Evolutionary conservation across 2,888 invertebrate genomes (phyloP).

Genomic region (Gisinianus flammeolus): DNA sequence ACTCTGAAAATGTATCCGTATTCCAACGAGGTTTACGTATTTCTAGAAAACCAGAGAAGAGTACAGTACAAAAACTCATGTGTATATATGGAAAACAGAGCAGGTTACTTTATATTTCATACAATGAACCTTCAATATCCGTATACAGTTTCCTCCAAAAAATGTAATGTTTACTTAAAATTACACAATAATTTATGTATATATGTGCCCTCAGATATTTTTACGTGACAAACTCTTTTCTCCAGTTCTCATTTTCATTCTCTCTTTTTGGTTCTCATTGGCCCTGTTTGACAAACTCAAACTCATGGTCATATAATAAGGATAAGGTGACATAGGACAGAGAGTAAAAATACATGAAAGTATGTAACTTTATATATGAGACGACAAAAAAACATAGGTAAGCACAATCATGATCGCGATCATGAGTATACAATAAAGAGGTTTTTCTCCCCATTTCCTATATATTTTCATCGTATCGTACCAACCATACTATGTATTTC

Average conservation of each 20-base stretch:
- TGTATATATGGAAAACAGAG: too few relatives aligned
- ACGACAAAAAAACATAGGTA: constrained; percentile 5
- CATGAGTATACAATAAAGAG: background rate
- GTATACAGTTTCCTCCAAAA: background rate
- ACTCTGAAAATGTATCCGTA: background rate
- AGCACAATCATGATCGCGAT: background rate
- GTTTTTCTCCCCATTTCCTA: constrained; percentile 4
- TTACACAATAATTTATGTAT: constrained; percentile 3
- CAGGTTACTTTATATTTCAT: background rate
- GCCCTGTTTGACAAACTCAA: background rate
- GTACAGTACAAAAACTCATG: background rate
- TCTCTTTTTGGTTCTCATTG: background rate
- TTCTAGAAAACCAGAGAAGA: background rate
- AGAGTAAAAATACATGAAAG: background rate
- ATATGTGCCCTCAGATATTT: background rate
- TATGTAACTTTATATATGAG: too few relatives aligned
- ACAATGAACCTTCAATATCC: background rate
- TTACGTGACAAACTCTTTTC: constrained; percentile 11
- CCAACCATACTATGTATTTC: too few relatives aligned
- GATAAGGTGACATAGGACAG: constrained; percentile 1
- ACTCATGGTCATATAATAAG: too few relatives aligned
- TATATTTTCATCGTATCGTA: background rate
- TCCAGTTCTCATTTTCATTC: too few relatives aligned
- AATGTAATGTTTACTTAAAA: constrained; percentile 1
- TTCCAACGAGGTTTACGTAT: too few relatives aligned